phyloP scores from a whole-genome alignment of 2,113 vertebrate genomes.

The Cathartes aura region DNA sequence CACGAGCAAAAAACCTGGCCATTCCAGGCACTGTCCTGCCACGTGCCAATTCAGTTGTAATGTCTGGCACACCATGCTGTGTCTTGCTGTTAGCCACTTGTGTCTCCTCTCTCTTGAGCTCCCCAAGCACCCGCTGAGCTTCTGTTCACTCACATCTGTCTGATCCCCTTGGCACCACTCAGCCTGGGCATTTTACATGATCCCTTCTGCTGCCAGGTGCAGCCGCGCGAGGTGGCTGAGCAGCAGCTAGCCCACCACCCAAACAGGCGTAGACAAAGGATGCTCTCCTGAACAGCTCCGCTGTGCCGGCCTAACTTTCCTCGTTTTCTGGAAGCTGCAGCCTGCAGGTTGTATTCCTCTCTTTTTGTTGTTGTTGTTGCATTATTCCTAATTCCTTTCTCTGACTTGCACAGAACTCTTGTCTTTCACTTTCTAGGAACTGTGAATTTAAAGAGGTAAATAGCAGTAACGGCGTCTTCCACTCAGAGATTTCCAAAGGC shows the following conservation, averaged over 20 bases:
- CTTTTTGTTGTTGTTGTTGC: not conserved
- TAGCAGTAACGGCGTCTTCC: not conserved
- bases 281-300: not conserved
- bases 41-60: not conserved
- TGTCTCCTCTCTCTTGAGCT: not conserved
- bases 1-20: not conserved
- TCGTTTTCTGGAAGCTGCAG: not conserved
- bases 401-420: not conserved
- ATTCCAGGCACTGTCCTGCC: not conserved
- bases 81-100: conserved; percentile 36
- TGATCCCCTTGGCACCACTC: not conserved
- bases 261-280: not conserved
- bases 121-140: not conserved
- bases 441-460: not conserved
- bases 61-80: not conserved
- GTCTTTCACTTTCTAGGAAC: conserved; percentile 1
- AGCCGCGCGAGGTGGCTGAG: not conserved
- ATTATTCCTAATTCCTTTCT: not conserved
- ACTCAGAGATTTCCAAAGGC: not conserved
- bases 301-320: not conserved
- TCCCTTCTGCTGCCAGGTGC: not conserved
- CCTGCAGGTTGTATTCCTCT: conserved; percentile 40
- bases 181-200: not conserved
- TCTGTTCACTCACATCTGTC: conserved; percentile 44
- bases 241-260: not conserved